A percentile compares a stretch with the other conserved stretches of the same genome.
These are phyloP conservation scores for Nettapus auritus DNA, from an alignment of 2,113 vertebrate species.

Conservation along the genomic window DNA sequence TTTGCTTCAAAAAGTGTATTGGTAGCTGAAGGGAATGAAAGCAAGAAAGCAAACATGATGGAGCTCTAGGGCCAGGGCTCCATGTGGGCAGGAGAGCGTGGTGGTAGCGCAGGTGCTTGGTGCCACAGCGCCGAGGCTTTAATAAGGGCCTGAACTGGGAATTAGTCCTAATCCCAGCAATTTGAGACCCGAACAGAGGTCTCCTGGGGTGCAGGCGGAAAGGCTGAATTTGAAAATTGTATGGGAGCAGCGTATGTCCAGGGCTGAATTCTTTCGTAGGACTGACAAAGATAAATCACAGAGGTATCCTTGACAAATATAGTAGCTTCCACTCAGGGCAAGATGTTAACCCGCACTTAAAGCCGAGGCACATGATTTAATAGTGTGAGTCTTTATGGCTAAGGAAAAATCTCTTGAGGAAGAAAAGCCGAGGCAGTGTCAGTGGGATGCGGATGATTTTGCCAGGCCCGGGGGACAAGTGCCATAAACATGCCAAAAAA, in stretches of 20 bases:
- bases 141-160: not conserved
- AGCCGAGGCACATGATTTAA: slow-evolving; percentile 61
- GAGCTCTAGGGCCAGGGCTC: not conserved
- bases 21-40: not conserved
- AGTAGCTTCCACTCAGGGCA: slow-evolving; percentile 46
- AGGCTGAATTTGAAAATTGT: not conserved
- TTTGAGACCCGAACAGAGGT: not conserved
- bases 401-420: slow-evolving; percentile 45
- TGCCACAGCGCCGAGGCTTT: not conserved
- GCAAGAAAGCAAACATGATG: fast-evolving
- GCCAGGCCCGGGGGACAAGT: fast-evolving
- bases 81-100: not conserved
- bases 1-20: not conserved
- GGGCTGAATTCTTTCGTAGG: not conserved
- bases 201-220: not conserved
- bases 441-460: not conserved
- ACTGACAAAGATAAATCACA: slow-evolving; percentile 13
- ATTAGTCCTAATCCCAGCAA: not conserved
- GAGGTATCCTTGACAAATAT: slow-evolving; percentile 56
- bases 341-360: slow-evolving; percentile 63
- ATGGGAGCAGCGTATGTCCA: not conserved
- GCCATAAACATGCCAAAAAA: not conserved
- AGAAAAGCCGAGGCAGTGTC: not conserved
- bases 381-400: not conserved
- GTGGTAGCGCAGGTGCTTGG: not conserved